Evolutionary conservation across 2,797 vertebrate genomes (phyloP).

Genomic region (Muraenolepis orangiensis): DNA sequence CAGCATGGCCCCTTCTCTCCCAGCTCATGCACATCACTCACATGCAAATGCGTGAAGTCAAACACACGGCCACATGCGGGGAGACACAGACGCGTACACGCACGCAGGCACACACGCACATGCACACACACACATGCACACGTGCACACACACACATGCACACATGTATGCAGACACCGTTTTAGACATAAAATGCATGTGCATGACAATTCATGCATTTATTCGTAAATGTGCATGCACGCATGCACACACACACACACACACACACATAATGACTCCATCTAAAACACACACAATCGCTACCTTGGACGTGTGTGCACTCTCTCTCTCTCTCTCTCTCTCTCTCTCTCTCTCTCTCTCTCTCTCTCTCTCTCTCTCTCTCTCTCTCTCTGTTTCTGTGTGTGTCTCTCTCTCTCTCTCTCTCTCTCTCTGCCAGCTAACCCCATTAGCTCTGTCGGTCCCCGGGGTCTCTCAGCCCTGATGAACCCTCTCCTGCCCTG

Average conservation of each 20-base stretch:
- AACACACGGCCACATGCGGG: neutral
- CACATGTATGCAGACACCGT: constrained; percentile 12
- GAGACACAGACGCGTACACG: neutral
- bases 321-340: neutral
- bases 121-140: constrained; percentile 7
- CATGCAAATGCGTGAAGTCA: constrained; percentile 15
- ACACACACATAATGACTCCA: constrained; percentile 14
- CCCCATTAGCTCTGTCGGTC: constrained; percentile 63
- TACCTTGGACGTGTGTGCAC: neutral
- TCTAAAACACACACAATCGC: constrained; percentile 10
- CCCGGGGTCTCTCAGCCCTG: constrained; percentile 59
- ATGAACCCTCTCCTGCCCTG: constrained; percentile 66
- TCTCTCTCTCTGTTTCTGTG: neutral
- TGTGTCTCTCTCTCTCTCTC: constrained; percentile 1
- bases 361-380: constrained; percentile 6
- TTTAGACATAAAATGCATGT: no score
- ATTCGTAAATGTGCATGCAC: neutral
- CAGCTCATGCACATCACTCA: constrained; percentile 5
- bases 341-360: constrained; percentile 9
- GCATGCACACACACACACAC: constrained; percentile 5
- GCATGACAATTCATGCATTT: constrained; percentile 11
- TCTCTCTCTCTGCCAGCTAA: constrained; percentile 41
- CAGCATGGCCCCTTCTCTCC: constrained; percentile 37
- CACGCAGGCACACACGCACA: constrained; percentile 21
- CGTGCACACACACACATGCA: neutral